Conservation (phyloP, 2,888 invertebrate genomes). For the Melolontha melolontha region DNA sequence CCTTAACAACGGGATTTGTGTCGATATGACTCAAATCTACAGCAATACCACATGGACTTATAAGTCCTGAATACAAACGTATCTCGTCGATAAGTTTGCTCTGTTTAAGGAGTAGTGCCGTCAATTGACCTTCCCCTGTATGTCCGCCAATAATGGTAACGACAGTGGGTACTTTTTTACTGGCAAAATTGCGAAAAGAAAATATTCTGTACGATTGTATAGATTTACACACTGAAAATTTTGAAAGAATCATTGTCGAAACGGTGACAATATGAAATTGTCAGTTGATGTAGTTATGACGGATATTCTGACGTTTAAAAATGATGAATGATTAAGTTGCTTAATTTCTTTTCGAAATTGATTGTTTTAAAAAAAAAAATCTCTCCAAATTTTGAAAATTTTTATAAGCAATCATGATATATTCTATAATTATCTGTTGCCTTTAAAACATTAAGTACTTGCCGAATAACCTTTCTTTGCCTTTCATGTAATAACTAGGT, state of each 20-base stretch:
- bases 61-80: constrained; percentile 57
- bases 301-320: too few species aligned
- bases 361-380: too few species aligned
- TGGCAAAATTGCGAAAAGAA: constrained; percentile 7
- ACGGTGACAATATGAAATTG: too few species aligned
- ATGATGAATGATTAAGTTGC: too few species aligned
- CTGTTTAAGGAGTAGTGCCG: constrained; percentile 59
- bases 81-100: constrained; percentile 57
- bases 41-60: constrained; percentile 53
- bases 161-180: constrained; percentile 36
- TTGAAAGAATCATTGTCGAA: constrained; percentile 8
- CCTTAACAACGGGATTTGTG: constrained; percentile 56
- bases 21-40: constrained; percentile 61
- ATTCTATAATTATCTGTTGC: too few species aligned
- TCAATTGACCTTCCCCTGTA: constrained; percentile 45
- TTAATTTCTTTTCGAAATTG: too few species aligned
- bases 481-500: too few species aligned
- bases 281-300: too few species aligned
- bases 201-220: neutral
- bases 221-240: constrained; percentile 25
- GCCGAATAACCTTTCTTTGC: too few species aligned
- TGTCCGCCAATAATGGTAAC: constrained; percentile 49
- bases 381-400: too few species aligned
- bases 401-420: too few species aligned
- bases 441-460: too few species aligned